These are phyloP conservation scores for Dinothrombium tinctorium DNA, from an alignment of 1,140 invertebrate genomes.

Conservation along the genomic window DNA sequence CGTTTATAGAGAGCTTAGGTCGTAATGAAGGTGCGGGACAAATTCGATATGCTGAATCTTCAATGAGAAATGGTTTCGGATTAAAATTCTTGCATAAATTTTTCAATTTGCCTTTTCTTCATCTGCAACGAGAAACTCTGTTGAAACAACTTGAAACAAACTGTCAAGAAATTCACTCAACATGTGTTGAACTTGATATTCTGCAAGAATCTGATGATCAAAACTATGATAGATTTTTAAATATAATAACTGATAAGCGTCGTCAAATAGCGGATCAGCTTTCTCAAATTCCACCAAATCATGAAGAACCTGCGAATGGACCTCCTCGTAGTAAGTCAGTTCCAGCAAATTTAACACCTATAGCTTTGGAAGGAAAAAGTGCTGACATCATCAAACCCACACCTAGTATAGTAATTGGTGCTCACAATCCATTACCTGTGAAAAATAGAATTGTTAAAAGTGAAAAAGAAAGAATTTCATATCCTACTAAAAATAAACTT, in stretches of 20 bases:
- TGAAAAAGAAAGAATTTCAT: too few relatives aligned
- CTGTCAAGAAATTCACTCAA: conserved; percentile 50
- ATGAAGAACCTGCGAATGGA: conserved; percentile 11
- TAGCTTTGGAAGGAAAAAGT: neutral
- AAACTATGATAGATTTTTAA: conserved; percentile 59
- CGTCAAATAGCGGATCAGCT: conserved; percentile 37
- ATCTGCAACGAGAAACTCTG: conserved; percentile 64
- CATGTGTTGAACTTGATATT: conserved; percentile 55
- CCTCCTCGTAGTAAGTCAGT: conserved; percentile 13
- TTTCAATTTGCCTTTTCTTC: conserved; percentile 81
- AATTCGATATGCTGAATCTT: conserved; percentile 67
- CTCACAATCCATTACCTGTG: conserved; percentile 8
- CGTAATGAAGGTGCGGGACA: conserved; percentile 27
- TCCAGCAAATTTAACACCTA: conserved; percentile 3
- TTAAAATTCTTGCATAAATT: conserved; percentile 82
- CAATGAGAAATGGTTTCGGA: conserved; percentile 91
- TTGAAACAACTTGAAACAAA: conserved; percentile 70
- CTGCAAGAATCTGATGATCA: conserved; percentile 65
- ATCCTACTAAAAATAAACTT: too few relatives aligned
- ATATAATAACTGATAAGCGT: conserved; percentile 41
- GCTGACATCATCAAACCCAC: conserved; percentile 5
- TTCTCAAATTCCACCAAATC: conserved; percentile 16
- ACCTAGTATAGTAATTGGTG: conserved; percentile 13
- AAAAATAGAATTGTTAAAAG: too few relatives aligned
- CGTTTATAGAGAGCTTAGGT: conserved; percentile 37